Evolutionary conservation across 2,113 vertebrate species (phyloP).

Genomic region (Thomomys bottae): DNA sequence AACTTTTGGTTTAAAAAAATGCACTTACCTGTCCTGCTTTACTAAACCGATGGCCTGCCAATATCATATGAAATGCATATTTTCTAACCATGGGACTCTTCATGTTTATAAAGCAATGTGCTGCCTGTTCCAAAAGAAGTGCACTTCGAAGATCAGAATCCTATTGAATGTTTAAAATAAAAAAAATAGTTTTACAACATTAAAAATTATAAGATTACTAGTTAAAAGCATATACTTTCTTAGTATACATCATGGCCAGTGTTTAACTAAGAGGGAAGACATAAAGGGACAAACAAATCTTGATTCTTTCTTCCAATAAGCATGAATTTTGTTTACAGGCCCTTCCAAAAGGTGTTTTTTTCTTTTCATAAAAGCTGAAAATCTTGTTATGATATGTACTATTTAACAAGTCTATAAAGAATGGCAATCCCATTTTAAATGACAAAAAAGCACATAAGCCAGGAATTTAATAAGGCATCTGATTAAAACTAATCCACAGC

Average conservation of each 20-base stretch:
- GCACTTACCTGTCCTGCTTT: constrained; percentile 96
- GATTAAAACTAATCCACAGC: constrained; percentile 43
- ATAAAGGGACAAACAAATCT: constrained; percentile 27
- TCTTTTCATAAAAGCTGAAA: constrained; percentile 41
- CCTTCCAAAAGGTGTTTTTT: background rate
- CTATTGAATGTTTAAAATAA: constrained; percentile 82
- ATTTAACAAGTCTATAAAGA: constrained; percentile 29
- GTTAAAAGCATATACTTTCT: constrained; percentile 28
- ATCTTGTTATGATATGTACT: background rate
- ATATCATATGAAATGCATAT: constrained; percentile 99
- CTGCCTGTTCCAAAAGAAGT: constrained; percentile 96
- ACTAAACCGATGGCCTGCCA: constrained; percentile 97
- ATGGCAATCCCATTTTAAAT: constrained; percentile 31
- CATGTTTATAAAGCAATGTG: constrained; percentile 99
- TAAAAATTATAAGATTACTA: background rate
- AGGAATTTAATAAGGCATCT: background rate
- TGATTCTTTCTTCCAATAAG: constrained; percentile 54
- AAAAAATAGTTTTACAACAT: constrained; percentile 47
- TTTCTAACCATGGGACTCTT: constrained; percentile 98
- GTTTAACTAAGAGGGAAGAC: background rate
- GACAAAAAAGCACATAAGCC: background rate
- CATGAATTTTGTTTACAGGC: background rate
- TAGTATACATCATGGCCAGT: background rate
- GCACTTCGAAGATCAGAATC: constrained; percentile 98
- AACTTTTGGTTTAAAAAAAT: constrained; percentile 43